Evolutionary conservation across 2,888 invertebrate genomes (phyloP).

Genomic region (Perizoma flavofasciatum): DNA sequence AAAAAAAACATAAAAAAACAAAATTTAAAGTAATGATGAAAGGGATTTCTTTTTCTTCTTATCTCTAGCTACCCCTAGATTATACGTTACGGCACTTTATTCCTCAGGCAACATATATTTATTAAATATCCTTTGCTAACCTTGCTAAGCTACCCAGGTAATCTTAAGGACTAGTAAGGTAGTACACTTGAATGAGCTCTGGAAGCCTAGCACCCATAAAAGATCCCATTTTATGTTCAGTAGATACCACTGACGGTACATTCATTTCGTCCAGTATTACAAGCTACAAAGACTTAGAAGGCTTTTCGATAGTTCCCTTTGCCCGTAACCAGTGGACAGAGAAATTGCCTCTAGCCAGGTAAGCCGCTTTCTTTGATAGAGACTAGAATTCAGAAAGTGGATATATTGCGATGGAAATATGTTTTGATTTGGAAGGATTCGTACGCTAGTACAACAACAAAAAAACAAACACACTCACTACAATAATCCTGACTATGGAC

Average conservation of each 20-base stretch:
- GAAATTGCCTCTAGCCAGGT: conserved; percentile 79
- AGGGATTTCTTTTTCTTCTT: no score
- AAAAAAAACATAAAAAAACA: no score
- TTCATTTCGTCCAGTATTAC: conserved; percentile 44
- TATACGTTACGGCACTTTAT: no score
- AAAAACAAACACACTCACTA: no score
- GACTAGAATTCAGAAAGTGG: conserved; percentile 43
- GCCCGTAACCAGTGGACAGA: conserved; percentile 73
- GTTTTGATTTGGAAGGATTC: conserved; percentile 10
- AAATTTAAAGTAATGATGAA: no score
- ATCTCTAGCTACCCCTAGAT: no score
- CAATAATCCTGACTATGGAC: no score
- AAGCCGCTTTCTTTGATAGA: conserved; percentile 77
- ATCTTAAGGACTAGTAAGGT: not conserved
- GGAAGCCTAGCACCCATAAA: conserved; percentile 6
- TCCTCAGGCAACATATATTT: no score
- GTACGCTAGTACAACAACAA: not conserved
- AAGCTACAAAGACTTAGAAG: conserved; percentile 66
- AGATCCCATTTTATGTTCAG: conserved; percentile 15
- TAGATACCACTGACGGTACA: conserved; percentile 3
- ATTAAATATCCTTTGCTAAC: no score
- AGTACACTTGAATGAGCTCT: conserved; percentile 1
- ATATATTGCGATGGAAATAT: conserved; percentile 35
- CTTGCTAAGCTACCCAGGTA: no score
- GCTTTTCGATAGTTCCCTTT: conserved; percentile 64